Conservation (phyloP, 2,888 invertebrate species). For the Liodrosophila aerea region DNA sequence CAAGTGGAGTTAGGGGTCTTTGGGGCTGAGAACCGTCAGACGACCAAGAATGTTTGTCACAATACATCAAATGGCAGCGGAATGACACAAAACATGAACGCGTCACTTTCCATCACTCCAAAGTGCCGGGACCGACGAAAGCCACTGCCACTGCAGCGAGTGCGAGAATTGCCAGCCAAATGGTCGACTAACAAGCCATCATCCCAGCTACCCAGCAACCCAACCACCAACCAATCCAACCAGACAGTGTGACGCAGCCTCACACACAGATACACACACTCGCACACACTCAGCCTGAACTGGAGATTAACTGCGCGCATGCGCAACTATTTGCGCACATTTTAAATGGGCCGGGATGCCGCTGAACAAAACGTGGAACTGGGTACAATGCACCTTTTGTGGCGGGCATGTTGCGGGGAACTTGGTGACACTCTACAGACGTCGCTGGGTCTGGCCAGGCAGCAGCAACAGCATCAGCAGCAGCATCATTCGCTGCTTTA, state of each 20-base stretch:
- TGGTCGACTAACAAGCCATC: slow-evolving; percentile 59
- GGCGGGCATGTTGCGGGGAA: background rate
- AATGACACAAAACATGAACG: slow-evolving; percentile 82
- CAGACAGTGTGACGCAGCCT: slow-evolving; percentile 77
- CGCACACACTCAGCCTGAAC: slow-evolving; percentile 14
- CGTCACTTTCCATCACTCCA: slow-evolving; percentile 82
- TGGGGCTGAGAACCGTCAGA: slow-evolving; percentile 21
- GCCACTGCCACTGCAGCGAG: slow-evolving; percentile 32
- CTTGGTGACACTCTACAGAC: slow-evolving; percentile 65
- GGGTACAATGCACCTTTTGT: slow-evolving; percentile 54
- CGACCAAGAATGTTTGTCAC: slow-evolving; percentile 79
- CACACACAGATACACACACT: slow-evolving; percentile 6
- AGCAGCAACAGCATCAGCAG: slow-evolving; percentile 13
- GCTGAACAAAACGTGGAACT: slow-evolving; percentile 47
- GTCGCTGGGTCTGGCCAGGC: slow-evolving; percentile 72
- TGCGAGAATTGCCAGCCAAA: slow-evolving; percentile 52
- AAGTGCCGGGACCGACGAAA: slow-evolving; percentile 72
- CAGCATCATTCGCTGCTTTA: slow-evolving; percentile 44
- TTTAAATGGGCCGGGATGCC: slow-evolving; percentile 76
- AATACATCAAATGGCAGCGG: slow-evolving; percentile 79
- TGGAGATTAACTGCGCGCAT: slow-evolving; percentile 76
- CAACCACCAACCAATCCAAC: slow-evolving; percentile 48
- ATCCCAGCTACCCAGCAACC: slow-evolving; percentile 31
- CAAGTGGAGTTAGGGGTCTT: background rate
- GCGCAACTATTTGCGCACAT: slow-evolving; percentile 78